Evolutionary conservation across 2,113 vertebrate species (phyloP).

Genomic region (Bubo scandiacus): DNA sequence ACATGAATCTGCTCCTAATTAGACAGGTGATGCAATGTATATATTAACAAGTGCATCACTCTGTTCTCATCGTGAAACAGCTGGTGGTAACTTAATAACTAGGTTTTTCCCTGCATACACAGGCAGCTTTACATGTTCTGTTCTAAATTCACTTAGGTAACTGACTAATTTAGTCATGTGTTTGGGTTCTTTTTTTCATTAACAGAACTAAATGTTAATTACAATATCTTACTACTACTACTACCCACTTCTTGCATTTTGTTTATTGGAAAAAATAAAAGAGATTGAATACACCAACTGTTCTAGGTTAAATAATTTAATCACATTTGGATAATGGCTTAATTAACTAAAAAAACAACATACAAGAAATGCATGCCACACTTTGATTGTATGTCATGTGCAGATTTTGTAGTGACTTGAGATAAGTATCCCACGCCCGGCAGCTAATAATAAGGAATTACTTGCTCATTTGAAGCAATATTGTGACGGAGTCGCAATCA

Average conservation of each 20-base stretch:
- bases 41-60: not conserved
- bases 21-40: not conserved
- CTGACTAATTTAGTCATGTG: not conserved
- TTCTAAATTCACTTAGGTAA: not conserved
- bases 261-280: not conserved
- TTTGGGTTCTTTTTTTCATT: not conserved
- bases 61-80: not conserved
- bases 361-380: not conserved
- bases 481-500: not conserved
- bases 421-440: not conserved
- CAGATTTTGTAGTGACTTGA: not conserved
- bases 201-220: not conserved
- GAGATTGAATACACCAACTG: not conserved
- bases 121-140: not conserved
- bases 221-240: not conserved
- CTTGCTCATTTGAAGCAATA: not conserved
- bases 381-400: not conserved
- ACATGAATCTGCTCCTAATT: not conserved
- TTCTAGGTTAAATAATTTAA: slow-evolving; percentile 30
- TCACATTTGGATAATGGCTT: not conserved
- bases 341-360: slow-evolving; percentile 16
- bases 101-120: not conserved
- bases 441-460: not conserved
- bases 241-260: not conserved
- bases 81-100: not conserved